Percentiles rank a stretch among this genome's conserved stretches.
phyloP scores from a whole-genome alignment of 2,113 vertebrate species.

The Pseudopipra pipra region DNA sequence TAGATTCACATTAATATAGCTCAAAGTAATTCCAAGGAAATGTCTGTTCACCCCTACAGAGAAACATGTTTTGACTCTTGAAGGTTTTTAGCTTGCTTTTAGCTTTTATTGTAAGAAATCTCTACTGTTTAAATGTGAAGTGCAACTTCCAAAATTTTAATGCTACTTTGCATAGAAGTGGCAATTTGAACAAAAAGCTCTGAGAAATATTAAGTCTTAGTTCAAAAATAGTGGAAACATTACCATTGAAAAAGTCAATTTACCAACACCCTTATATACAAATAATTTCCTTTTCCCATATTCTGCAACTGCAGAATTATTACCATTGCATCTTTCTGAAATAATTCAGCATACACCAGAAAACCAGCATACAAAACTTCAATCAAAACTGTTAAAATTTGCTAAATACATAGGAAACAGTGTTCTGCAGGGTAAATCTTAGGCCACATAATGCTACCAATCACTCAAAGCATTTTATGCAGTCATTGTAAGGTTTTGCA shows the following conservation, averaged over 20 bases:
- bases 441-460: not conserved
- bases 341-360: not conserved
- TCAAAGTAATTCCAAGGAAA: not conserved
- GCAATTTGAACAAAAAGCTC: not conserved
- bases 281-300: not conserved
- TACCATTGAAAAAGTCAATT: not conserved
- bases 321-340: not conserved
- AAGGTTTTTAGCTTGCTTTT: not conserved
- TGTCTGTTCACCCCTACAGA: not conserved
- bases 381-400: not conserved
- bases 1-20: not conserved
- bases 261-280: not conserved
- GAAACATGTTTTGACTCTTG: not conserved
- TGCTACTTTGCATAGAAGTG: not conserved
- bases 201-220: not conserved
- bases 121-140: not conserved
- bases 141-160: not conserved
- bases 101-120: not conserved
- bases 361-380: not conserved
- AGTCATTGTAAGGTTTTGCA: not conserved
- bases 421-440: not conserved
- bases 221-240: not conserved
- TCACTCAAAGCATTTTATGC: not conserved
- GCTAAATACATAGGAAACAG: not conserved
- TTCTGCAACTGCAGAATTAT: not conserved